Evolutionary conservation across 2,113 vertebrate species (phyloP).

Genomic region (Leptocoma aspasia): DNA sequence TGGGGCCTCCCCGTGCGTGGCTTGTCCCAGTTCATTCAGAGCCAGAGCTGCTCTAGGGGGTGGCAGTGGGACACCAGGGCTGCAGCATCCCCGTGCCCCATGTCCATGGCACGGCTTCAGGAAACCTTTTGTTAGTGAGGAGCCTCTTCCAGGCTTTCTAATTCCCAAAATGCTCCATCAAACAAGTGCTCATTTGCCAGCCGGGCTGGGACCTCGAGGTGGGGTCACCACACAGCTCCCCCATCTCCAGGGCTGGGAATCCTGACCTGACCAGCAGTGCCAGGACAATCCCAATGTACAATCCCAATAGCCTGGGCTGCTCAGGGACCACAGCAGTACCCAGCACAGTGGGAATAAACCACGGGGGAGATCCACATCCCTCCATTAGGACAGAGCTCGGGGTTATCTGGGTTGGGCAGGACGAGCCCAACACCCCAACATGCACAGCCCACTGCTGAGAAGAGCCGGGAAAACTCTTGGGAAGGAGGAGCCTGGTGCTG

Average conservation of each 20-base stretch:
- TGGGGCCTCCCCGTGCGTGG: rapidly evolving
- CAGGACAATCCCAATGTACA: background rate
- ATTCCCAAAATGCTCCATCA: background rate
- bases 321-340: background rate
- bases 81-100: rapidly evolving
- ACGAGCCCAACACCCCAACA: rapidly evolving
- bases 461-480: background rate
- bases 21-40: background rate
- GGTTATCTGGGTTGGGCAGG: background rate
- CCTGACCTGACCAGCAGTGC: constrained; percentile 75
- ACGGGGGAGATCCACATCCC: background rate
- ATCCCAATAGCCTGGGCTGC: background rate
- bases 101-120: background rate
- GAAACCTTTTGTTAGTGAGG: background rate
- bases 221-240: background rate
- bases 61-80: background rate
- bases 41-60: background rate
- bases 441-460: background rate
- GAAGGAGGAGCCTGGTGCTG: background rate
- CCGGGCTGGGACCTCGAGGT: rapidly evolving
- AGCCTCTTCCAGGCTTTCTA: background rate
- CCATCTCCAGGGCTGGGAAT: background rate
- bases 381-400: rapidly evolving
- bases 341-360: background rate
- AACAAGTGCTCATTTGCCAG: rapidly evolving